These are phyloP conservation scores for Cheirogaleus major DNA, from an alignment of 2,797 vertebrate genomes.

Conservation along the genomic window DNA sequence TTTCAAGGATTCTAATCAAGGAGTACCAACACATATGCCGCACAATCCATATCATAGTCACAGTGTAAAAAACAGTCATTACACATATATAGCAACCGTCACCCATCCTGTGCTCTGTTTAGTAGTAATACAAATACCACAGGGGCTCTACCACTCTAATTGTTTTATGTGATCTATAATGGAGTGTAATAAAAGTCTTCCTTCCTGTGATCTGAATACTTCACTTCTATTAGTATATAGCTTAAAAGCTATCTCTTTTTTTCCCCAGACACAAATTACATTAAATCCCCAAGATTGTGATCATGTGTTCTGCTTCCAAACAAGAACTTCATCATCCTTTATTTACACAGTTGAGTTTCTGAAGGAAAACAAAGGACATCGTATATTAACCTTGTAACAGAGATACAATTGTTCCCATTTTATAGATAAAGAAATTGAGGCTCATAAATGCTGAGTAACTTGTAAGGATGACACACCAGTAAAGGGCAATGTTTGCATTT, in stretches of 20 bases:
- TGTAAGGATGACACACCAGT: neutral
- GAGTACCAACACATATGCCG: accelerated
- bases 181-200: neutral
- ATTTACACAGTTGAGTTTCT: neutral
- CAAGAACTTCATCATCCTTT: neutral
- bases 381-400: neutral
- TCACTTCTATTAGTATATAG: neutral
- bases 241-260: neutral
- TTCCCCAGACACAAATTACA: neutral
- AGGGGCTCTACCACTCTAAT: neutral
- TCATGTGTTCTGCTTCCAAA: neutral
- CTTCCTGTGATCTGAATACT: neutral
- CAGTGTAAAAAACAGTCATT: neutral
- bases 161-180: neutral
- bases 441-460: neutral
- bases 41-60: neutral
- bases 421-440: neutral
- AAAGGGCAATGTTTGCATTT: neutral
- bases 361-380: neutral
- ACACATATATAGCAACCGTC: neutral
- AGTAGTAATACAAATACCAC: neutral
- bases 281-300: neutral
- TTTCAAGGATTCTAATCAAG: neutral
- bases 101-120: neutral
- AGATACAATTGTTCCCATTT: neutral